Percentiles rank a stretch among this genome's conserved stretches.
Evolutionary conservation across 2,888 invertebrate species (phyloP).

Genomic region (Cryptus armator): DNA sequence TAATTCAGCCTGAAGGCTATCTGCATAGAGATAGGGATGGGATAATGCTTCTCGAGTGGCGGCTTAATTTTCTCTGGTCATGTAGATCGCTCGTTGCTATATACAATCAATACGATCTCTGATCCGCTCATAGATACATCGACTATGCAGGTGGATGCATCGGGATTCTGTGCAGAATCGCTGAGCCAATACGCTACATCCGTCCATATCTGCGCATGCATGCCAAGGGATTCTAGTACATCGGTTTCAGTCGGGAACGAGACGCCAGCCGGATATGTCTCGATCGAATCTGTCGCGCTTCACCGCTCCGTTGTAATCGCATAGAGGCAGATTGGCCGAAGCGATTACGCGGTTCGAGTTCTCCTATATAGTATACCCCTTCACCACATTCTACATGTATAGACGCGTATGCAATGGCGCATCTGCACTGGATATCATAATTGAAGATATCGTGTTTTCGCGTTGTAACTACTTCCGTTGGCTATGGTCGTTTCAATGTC

Average conservation of each 20-base stretch:
- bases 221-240: conserved; percentile 9
- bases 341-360: conserved; percentile 23
- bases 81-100: not conserved
- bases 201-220: conserved; percentile 16
- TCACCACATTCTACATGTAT: conserved; percentile 3
- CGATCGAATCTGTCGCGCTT: conserved; percentile 56
- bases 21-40: no score
- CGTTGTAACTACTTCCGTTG: conserved; percentile 43
- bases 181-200: not conserved
- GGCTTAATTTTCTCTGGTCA: not conserved
- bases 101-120: not conserved
- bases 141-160: conserved; percentile 1
- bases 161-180: conserved; percentile 13
- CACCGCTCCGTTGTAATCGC: conserved; percentile 51
- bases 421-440: conserved; percentile 9
- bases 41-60: not conserved
- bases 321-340: conserved; percentile 36
- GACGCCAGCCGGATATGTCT: conserved; percentile 52
- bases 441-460: conserved; percentile 40
- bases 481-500: conserved; percentile 14
- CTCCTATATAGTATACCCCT: not conserved
- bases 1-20: no score
- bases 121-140: not conserved
- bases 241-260: conserved; percentile 32
- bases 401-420: not conserved